These are phyloP conservation scores for Tachina grossa DNA, from an alignment of 2,888 invertebrate genomes.

Conservation along the genomic window DNA sequence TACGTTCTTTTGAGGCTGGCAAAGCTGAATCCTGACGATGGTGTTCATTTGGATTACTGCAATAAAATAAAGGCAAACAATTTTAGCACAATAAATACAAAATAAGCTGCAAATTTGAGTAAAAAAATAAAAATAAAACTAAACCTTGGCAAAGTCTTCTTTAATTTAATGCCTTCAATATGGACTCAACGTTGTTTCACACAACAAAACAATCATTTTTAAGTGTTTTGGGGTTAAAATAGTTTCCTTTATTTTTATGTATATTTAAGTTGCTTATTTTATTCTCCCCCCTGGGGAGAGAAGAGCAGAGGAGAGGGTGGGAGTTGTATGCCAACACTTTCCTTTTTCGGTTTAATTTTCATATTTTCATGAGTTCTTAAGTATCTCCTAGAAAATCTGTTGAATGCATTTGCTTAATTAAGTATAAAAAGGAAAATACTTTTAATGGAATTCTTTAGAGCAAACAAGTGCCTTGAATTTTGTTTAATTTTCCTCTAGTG, in stretches of 20 bases:
- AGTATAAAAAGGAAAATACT: background rate
- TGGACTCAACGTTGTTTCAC: conserved; percentile 41
- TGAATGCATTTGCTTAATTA: too few species aligned
- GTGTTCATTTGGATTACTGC: conserved; percentile 93
- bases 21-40: conserved; percentile 89
- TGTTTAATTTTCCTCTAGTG: background rate
- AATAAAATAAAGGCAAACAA: conserved; percentile 33
- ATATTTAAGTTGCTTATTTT: background rate
- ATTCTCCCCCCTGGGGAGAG: background rate
- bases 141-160: conserved; percentile 4
- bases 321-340: too few species aligned
- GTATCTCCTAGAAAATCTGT: too few species aligned
- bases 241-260: conserved; percentile 1
- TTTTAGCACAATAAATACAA: background rate
- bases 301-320: too few species aligned
- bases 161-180: conserved; percentile 4
- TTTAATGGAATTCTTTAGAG: background rate
- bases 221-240: conserved; percentile 70
- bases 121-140: background rate
- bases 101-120: background rate
- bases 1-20: conserved; percentile 91
- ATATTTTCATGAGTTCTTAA: too few species aligned
- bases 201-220: conserved; percentile 72
- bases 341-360: too few species aligned
- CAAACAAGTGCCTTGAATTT: background rate